Base-by-base conservation (phyloP, 2,888 invertebrate genomes). In the Lypha dubia region DNA sequence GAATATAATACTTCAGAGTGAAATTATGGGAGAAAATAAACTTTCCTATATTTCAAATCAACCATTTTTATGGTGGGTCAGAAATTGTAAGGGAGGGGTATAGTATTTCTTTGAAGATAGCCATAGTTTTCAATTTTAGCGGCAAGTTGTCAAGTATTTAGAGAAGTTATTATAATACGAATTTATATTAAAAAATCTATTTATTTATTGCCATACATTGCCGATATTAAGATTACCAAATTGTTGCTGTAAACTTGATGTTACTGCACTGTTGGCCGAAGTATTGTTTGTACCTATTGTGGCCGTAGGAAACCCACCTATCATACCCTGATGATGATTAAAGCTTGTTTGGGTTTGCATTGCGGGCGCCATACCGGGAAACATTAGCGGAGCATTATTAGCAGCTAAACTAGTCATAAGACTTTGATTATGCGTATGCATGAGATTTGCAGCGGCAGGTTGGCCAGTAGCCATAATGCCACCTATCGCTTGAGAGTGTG, bases 181-280 rank as follows among this genome's bases (percentile, higher is more conserved):
- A 63, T 46, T 73, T 58, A 20, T 68, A 46, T n/a, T 77, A 46
- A 24, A 56, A 76, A 70, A 79, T 9, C n/a, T 88, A 71, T 9
- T 56, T 35, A 46, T 65, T 90, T 92, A 92, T 91, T 92, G 92
- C 92, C 92, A 92, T 87, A 92, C 92, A 89, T 92, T 92, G 60
- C 92, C 92, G 84, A 92, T 91, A 88, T 92, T 92, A 79, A 92
- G 88, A 88, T 92, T 92, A 68, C 92, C 92, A 87, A 92, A 92
- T 88, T 92, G 92, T 87, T 92, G 92, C 86, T 91, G 92, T 79
- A 92, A 87, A 87, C 91, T 92, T 70, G 90, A 87, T 65, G 91
- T 86, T 70, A 87, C 84, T 71, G 89, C 86, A 73, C 89, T 86
- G 49, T 87, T 86, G 1, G 86, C 70, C 13, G 75, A 63, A 35